Conservation (phyloP, 2,797 vertebrate genomes). For the Hypotaenidia okinawae region DNA sequence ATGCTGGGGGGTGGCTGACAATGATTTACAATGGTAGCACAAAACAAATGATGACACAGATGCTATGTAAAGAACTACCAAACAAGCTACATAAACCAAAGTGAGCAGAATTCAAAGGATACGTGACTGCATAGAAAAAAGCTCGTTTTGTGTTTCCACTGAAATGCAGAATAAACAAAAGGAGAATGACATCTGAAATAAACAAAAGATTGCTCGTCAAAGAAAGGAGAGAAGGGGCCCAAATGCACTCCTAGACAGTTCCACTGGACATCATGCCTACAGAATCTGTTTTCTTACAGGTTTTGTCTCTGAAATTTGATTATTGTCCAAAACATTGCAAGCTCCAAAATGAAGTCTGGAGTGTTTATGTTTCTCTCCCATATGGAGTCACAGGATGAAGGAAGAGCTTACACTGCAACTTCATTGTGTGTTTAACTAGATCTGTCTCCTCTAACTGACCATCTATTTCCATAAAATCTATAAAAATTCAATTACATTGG, state of each 20-base stretch:
- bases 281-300: not conserved
- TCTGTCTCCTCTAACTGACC: not conserved
- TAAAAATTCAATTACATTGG: not conserved
- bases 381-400: not conserved
- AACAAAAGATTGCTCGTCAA: not conserved
- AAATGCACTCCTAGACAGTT: not conserved
- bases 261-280: not conserved
- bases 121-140: slow-evolving; percentile 81
- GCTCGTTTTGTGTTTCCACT: slow-evolving; percentile 80
- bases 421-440: not conserved
- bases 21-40: not conserved
- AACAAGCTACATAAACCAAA: not conserved
- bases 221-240: not conserved
- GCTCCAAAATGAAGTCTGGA: not conserved
- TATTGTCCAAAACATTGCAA: not conserved
- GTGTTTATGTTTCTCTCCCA: not conserved
- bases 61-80: not conserved
- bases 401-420: not conserved
- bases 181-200: slow-evolving; percentile 86
- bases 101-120: slow-evolving; percentile 82
- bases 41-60: not conserved
- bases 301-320: not conserved
- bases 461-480: not conserved
- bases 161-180: slow-evolving; percentile 88
- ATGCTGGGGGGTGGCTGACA: not conserved